phyloP scores from a whole-genome alignment of 2,113 vertebrate species.

The Paradoxurus hermaphroditus region DNA sequence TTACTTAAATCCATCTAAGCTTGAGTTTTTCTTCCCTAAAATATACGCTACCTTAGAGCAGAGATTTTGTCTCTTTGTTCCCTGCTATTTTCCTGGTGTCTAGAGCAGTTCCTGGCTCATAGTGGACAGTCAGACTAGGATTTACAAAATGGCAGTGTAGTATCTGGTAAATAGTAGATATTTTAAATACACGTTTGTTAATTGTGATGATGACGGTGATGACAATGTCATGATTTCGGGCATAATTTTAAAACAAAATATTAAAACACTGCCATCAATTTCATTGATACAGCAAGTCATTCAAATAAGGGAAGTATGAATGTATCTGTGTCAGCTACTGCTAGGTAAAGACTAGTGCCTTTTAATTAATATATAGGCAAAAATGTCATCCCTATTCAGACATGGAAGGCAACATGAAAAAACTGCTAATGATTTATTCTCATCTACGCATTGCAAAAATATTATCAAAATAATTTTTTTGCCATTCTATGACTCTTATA shows the following conservation, averaged over 20 bases:
- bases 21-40: background rate
- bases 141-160: background rate
- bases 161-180: background rate
- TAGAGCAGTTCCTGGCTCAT: background rate
- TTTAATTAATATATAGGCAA: background rate
- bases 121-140: background rate
- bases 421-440: background rate
- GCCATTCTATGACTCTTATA: background rate
- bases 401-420: background rate
- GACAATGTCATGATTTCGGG: background rate
- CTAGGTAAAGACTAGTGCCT: background rate
- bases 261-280: background rate
- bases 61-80: background rate
- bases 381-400: background rate
- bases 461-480: background rate
- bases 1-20: background rate
- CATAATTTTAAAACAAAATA: slow-evolving; percentile 12
- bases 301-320: background rate
- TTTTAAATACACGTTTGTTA: background rate
- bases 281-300: background rate
- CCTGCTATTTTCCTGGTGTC: background rate
- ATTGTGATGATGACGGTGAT: background rate
- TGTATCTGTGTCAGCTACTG: background rate
- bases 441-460: background rate
- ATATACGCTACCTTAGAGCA: background rate